phyloP scores from a whole-genome alignment of 2,888 invertebrate genomes.

The Cantharis nigra region DNA sequence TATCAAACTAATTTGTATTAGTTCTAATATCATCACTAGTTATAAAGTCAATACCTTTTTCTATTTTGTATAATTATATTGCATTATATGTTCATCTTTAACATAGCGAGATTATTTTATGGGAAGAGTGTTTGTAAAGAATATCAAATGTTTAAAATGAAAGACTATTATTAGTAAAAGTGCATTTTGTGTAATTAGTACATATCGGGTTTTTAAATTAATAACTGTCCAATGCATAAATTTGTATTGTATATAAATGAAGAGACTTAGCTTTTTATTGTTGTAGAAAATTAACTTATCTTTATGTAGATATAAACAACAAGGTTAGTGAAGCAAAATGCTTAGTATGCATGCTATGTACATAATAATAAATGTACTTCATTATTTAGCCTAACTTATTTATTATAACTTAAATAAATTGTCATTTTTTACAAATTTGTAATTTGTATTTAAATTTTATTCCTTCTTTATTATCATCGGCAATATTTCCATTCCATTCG shows the following conservation, averaged over 20 bases:
- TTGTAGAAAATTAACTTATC: constrained; percentile 28
- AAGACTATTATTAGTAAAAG: not conserved
- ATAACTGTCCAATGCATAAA: constrained; percentile 22
- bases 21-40: not conserved
- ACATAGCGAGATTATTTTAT: not conserved
- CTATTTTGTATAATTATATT: not conserved
- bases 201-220: constrained; percentile 4
- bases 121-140: not conserved
- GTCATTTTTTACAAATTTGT: not conserved
- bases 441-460: not conserved
- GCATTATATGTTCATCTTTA: not conserved
- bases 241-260: constrained; percentile 11
- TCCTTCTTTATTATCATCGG: not conserved
- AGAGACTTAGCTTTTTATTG: constrained; percentile 25
- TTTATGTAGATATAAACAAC: constrained; percentile 22
- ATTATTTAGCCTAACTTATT: not conserved
- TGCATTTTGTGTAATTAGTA: constrained; percentile 12
- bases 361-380: constrained; percentile 40
- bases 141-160: not conserved
- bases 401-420: not conserved
- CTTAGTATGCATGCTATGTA: constrained; percentile 23
- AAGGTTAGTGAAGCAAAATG: constrained; percentile 30
- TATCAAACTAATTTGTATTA: not conserved
- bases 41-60: not conserved
- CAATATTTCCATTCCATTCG: not conserved